Base-by-base conservation (phyloP, 92 coral and sea anemone genomes). In the Phenganax marumi region DNA sequence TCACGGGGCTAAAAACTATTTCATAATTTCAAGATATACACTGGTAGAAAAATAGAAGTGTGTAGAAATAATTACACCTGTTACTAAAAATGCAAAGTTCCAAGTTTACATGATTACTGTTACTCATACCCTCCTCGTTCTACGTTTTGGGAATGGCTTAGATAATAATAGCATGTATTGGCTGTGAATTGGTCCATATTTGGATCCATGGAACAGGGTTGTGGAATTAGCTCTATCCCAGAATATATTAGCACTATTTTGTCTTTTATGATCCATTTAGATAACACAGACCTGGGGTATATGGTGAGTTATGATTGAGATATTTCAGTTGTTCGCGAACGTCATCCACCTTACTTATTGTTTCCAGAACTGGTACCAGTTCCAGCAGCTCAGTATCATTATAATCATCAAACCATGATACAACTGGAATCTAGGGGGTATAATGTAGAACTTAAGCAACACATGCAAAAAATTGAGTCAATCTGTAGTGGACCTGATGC, bases 331-430 rank as follows among this genome's bases (percentile, higher is more conserved):
- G 83, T 19, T 78, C 83, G 4, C 93, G 87, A 70, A 96, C 99
- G 63, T 96, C 99, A 11, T 96, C 99, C 7, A 87, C 90, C 25
- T 93, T 89, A 87, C 86, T 94, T 84, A 96, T 73, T 23, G 85
- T 80, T 85, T 96, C 99, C 52, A 96, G 85, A 82, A 96, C 89
- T 16, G 99, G 99, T 26, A 96, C 91, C 73, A 96, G 89, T 26
- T 96, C 93, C 77, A 89, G 88, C 10, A 96, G 89, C 76, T 96
- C 99, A 71, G 88, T 87, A 51, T 96, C 97, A 25, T 83, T 82
- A 62, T 86, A 92, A 79, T 96, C 99, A 54, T 96, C 99, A 90
- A 96, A 96, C 99, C 99, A 96, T 0, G 99, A 96, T 11, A 81
- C 91, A 23, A 96, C 99, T 54, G 99, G 99, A 47, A 96, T 89